Percentiles rank a stretch among this genome's conserved stretches.
Conservation (phyloP, 2,888 invertebrate genomes). For the Kuschelorhynchus macadamiae region DNA sequence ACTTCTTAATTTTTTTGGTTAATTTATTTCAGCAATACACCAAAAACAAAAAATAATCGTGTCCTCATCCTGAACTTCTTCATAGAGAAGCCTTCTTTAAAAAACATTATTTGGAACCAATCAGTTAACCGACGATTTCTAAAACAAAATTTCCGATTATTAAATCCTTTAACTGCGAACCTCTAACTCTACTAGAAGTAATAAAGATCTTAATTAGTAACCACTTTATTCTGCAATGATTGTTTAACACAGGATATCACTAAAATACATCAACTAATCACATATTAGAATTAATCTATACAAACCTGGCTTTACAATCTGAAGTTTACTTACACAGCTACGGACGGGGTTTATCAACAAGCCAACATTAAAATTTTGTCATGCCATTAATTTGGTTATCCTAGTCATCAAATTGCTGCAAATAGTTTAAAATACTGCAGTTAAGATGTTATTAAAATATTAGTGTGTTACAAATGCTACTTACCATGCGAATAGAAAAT, state of each 20-base stretch:
- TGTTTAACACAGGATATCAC: background rate
- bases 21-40: too few species aligned
- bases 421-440: conserved; percentile 42
- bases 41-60: too few species aligned
- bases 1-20: too few species aligned
- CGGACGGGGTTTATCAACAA: conserved; percentile 24
- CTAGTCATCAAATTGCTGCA: conserved; percentile 47
- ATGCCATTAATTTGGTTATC: conserved; percentile 50
- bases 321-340: conserved; percentile 38
- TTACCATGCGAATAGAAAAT: conserved; percentile 63
- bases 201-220: conserved; percentile 14
- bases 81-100: too few species aligned
- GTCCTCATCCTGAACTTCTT: too few species aligned
- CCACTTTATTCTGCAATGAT: conserved; percentile 11
- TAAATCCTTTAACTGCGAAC: too few species aligned
- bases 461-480: conserved; percentile 57
- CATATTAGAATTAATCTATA: conserved; percentile 19
- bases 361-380: conserved; percentile 32
- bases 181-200: conserved; percentile 22
- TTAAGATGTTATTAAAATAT: conserved; percentile 41
- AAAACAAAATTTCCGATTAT: too few species aligned
- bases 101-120: too few species aligned
- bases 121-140: too few species aligned
- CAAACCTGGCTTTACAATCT: conserved; percentile 31
- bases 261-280: background rate